Percentiles rank a stretch among this genome's conserved stretches.
These are phyloP conservation scores for Penaeus chinensis DNA, from an alignment of 1,140 invertebrate genomes.

Conservation along the genomic window DNA sequence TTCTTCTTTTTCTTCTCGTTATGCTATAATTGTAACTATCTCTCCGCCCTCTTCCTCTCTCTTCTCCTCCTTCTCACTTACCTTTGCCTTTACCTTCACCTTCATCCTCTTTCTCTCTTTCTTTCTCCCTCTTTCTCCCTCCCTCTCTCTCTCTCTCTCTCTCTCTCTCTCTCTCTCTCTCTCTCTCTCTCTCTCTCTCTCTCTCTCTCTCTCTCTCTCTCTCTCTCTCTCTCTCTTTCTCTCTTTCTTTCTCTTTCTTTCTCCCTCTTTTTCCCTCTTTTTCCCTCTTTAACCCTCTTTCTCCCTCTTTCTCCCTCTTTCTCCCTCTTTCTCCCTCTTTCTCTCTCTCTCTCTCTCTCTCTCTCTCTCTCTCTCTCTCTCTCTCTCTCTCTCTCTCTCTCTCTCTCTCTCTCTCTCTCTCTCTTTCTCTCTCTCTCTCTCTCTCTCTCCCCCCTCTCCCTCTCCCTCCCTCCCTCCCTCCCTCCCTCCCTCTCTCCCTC, in stretches of 20 bases:
- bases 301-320: constrained; percentile 18
- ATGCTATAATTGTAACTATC: too few species aligned
- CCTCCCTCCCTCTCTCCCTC: constrained; percentile 2
- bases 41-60: too few species aligned
- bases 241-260: background rate
- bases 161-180: background rate
- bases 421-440: background rate
- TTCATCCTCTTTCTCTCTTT: background rate
- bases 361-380: too few species aligned
- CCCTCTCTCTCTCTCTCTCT: background rate
- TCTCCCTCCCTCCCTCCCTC: background rate
- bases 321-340: background rate
- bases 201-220: background rate
- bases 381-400: constrained; percentile 13
- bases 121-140: background rate
- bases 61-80: too few species aligned
- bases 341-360: background rate
- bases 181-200: background rate
- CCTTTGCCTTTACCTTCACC: background rate
- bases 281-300: constrained; percentile 20
- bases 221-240: background rate
- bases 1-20: background rate
- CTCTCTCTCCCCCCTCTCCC: background rate
- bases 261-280: background rate
- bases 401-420: background rate